phyloP scores from a whole-genome alignment of 2,113 vertebrate species.

The Recurvirostra avosetta region DNA sequence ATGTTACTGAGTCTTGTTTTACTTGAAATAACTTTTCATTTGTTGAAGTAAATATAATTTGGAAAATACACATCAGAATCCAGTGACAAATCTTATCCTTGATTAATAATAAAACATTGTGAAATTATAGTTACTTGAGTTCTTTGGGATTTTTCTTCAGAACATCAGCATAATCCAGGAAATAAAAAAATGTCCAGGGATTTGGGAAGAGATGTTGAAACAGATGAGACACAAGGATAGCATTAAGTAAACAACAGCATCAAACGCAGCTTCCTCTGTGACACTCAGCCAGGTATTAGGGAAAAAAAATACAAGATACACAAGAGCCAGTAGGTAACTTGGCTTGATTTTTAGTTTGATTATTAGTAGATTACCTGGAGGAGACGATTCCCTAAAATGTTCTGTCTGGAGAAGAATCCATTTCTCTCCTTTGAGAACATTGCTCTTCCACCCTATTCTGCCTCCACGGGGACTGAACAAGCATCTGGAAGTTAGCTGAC shows the following conservation, averaged over 20 bases:
- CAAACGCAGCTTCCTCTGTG: background rate
- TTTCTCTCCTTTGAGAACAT: background rate
- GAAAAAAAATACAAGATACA: background rate
- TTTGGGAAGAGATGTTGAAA: slow-evolving; percentile 41
- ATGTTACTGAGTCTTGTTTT: background rate
- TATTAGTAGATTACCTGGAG: background rate
- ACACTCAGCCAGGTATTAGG: background rate
- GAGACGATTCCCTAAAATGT: background rate
- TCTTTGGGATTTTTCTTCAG: background rate
- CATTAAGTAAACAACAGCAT: background rate
- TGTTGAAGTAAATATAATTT: background rate
- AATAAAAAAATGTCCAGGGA: slow-evolving; percentile 9
- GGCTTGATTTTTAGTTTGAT: background rate
- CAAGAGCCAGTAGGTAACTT: background rate
- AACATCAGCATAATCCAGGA: slow-evolving; percentile 17
- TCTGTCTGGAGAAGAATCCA: background rate
- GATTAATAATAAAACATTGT: background rate
- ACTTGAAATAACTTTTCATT: background rate
- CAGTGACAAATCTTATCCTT: background rate
- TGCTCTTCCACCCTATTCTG: background rate
- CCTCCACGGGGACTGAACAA: background rate
- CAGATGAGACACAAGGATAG: background rate
- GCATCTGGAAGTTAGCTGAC: slow-evolving; percentile 3
- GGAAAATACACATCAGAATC: slow-evolving; percentile 4
- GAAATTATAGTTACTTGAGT: background rate